Evolutionary conservation across 2,888 invertebrate species (phyloP).

Genomic region (Spodoptera exigua): DNA sequence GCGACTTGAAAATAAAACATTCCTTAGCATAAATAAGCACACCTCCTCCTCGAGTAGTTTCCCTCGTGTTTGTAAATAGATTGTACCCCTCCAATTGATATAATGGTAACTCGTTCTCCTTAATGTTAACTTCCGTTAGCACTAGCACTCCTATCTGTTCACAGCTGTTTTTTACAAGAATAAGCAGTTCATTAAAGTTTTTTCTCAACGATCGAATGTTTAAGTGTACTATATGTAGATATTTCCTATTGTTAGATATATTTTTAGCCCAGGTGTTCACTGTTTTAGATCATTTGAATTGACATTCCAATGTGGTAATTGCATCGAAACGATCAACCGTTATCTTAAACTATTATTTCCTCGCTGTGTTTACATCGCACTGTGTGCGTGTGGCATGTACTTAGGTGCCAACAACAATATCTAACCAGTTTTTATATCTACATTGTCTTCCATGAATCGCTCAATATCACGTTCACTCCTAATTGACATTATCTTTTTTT

Average conservation of each 20-base stretch:
- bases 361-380: constrained; percentile 13
- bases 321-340: constrained; percentile 15
- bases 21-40: constrained; percentile 15
- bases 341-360: background rate
- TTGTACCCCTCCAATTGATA: constrained; percentile 14
- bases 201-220: constrained; percentile 19
- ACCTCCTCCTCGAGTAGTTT: constrained; percentile 9
- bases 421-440: background rate
- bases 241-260: background rate
- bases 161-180: background rate
- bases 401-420: background rate
- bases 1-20: background rate
- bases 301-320: constrained; percentile 9
- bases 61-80: constrained; percentile 9
- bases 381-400: constrained; percentile 6
- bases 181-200: constrained; percentile 9
- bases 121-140: constrained; percentile 18
- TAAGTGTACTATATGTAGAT: constrained; percentile 9
- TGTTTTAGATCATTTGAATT: constrained; percentile 1
- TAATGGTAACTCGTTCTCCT: constrained; percentile 8
- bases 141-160: constrained; percentile 3
- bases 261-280: background rate
- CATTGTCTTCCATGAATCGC: background rate
- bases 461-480: constrained; percentile 15
- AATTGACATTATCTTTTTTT: constrained; percentile 24